Conservation (phyloP, 2,113 vertebrate species). For the Aphelocoma coerulescens region DNA sequence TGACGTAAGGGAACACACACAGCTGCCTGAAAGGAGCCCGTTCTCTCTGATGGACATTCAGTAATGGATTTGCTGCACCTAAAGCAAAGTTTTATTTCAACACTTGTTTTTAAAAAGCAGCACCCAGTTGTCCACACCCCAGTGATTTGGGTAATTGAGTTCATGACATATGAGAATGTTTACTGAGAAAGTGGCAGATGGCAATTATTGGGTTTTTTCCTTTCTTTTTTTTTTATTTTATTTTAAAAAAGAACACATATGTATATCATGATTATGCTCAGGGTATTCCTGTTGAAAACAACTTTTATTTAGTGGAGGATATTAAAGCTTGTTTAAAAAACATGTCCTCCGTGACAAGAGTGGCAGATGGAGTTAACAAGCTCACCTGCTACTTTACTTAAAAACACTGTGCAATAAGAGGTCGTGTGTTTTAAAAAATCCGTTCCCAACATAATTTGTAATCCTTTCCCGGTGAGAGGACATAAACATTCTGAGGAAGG, state of each 20-base stretch:
- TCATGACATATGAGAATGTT: not conserved
- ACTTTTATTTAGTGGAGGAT: not conserved
- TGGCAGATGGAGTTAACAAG: not conserved
- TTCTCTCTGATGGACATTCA: not conserved
- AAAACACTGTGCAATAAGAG: not conserved
- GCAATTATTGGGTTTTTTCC: not conserved
- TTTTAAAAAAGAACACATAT: not conserved
- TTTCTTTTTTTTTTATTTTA: not conserved
- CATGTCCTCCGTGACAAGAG: not conserved
- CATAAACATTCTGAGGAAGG: not conserved
- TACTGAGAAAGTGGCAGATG: constrained; percentile 36
- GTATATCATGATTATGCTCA: not conserved
- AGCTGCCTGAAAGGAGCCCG: not conserved
- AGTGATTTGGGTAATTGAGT: not conserved
- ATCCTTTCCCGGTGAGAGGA: not conserved
- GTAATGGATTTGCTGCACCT: constrained; percentile 29
- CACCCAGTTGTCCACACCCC: not conserved
- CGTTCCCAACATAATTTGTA: not conserved
- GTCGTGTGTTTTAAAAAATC: not conserved
- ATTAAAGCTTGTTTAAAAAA: constrained; percentile 15
- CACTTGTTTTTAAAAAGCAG: not conserved
- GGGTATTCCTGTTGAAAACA: not conserved
- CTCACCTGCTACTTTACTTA: not conserved
- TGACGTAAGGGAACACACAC: constrained; percentile 15
- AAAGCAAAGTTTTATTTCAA: constrained; percentile 28